These are phyloP conservation scores for Lagria hirta DNA, from an alignment of 2,888 invertebrate species.

Conservation along the genomic window DNA sequence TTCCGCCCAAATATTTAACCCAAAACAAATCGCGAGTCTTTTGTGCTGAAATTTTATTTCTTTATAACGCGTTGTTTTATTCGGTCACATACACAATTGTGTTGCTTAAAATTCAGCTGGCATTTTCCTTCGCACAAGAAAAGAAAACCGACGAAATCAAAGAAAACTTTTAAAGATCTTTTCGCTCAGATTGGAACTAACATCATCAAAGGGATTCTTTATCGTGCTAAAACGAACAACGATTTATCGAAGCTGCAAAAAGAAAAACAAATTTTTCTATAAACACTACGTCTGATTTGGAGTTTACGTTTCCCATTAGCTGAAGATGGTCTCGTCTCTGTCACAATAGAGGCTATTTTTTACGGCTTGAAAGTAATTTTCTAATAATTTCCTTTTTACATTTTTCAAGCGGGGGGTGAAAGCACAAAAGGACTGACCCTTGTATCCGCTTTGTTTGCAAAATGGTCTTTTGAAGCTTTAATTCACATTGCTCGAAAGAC, in stretches of 20 bases:
- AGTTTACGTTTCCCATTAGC: conserved; percentile 22
- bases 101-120: conserved; percentile 27
- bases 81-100: conserved; percentile 23
- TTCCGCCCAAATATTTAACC: conserved; percentile 12
- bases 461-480: no score
- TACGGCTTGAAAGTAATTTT: conserved; percentile 19
- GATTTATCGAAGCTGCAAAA: conserved; percentile 18
- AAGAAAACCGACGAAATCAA: conserved; percentile 38
- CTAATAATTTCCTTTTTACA: conserved; percentile 17
- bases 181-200: conserved; percentile 27
- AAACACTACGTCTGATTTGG: conserved; percentile 2
- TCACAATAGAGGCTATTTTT: conserved; percentile 17
- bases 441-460: no score
- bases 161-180: conserved; percentile 34
- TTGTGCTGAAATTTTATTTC: conserved; percentile 9
- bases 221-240: conserved; percentile 15
- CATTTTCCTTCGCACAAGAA: conserved; percentile 27
- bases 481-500: no score
- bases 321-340: conserved; percentile 9
- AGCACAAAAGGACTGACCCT: no score
- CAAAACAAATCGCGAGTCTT: conserved; percentile 9
- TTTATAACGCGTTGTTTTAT: conserved; percentile 18
- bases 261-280: conserved; percentile 14
- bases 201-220: conserved; percentile 31
- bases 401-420: no score